These are phyloP conservation scores for Leucoraja erinaceus DNA, from an alignment of 2,113 vertebrate genomes.

Conservation along the genomic window DNA sequence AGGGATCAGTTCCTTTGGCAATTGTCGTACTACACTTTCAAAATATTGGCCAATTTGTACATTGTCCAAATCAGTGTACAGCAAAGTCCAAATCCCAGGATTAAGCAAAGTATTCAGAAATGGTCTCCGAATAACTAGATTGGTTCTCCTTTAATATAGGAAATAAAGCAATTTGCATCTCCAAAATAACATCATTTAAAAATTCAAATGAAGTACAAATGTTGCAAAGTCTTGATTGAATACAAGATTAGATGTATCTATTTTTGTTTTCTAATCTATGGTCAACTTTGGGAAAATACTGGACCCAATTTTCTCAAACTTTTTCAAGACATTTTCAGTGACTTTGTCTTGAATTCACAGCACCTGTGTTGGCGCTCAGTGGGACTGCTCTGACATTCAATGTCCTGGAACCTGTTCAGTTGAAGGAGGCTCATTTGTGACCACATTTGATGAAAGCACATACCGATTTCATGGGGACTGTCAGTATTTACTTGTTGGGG, in stretches of 20 bases:
- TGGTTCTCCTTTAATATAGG: neutral
- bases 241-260: too few relatives aligned
- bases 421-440: constrained; percentile 68
- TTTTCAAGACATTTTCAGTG: neutral
- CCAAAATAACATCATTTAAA: neutral
- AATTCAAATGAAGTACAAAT: neutral
- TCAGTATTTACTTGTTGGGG: constrained; percentile 63
- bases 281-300: neutral
- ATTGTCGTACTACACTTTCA: neutral
- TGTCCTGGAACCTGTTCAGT: constrained; percentile 63
- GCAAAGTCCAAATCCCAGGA: too few relatives aligned
- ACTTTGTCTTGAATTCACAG: constrained; percentile 43
- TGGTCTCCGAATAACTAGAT: neutral
- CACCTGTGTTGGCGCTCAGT: constrained; percentile 56
- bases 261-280: too few relatives aligned
- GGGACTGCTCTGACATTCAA: constrained; percentile 55
- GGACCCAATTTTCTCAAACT: neutral
- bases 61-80: too few relatives aligned
- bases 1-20: neutral
- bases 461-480: constrained; percentile 69
- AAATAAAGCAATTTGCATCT: neutral
- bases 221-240: neutral
- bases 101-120: neutral
- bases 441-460: constrained; percentile 62
- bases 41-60: too few relatives aligned